Conservation (phyloP, 2,113 vertebrate species). For the Strix aluco region DNA sequence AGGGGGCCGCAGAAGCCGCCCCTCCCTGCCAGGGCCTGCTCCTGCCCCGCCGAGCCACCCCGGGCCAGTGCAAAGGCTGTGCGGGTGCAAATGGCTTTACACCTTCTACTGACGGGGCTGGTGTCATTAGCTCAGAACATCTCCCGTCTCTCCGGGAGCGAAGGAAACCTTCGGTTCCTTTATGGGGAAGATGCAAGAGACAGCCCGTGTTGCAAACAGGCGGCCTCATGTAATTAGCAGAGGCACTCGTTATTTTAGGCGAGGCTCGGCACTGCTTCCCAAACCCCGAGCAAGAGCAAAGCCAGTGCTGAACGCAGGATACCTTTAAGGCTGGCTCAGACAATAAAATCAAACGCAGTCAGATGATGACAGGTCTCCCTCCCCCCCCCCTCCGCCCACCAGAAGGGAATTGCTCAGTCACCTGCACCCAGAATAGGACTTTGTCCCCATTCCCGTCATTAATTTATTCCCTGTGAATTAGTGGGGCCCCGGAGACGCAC, state of each 20-base stretch:
- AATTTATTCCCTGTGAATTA: slow-evolving; percentile 43
- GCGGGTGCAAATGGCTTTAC: fast-evolving
- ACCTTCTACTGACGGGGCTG: fast-evolving
- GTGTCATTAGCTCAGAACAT: neutral
- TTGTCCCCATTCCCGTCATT: neutral
- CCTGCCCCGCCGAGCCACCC: neutral
- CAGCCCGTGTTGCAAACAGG: neutral
- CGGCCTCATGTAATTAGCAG: neutral
- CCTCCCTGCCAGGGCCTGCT: neutral
- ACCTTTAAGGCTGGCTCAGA: neutral
- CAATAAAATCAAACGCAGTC: neutral
- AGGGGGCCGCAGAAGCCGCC: neutral
- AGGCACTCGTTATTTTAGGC: neutral
- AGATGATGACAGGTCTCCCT: neutral
- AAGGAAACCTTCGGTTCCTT: neutral
- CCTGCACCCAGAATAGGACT: slow-evolving; percentile 4
- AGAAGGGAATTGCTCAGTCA: slow-evolving; percentile 27
- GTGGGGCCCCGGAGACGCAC: slow-evolving; percentile 49
- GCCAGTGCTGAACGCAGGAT: fast-evolving
- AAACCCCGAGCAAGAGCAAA: neutral
- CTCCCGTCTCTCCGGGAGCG: fast-evolving
- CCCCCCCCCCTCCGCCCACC: neutral
- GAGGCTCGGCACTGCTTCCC: neutral
- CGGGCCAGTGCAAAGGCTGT: fast-evolving
- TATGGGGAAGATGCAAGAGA: neutral